Base-by-base conservation (phyloP, 2,797 vertebrate species). In the Lutjanus campechanus region DNA sequence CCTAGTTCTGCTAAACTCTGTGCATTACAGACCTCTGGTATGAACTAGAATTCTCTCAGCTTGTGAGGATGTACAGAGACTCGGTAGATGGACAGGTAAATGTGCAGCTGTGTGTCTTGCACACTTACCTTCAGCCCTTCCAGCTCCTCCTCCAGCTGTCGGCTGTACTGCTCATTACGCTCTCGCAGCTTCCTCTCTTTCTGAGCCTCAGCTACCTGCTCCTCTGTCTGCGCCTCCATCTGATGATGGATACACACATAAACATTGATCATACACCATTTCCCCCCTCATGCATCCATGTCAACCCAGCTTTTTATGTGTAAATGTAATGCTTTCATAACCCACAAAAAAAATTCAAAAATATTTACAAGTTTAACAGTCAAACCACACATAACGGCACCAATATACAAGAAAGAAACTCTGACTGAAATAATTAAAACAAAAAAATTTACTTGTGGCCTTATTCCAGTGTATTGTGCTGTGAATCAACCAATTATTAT, bases 181-280 rank as follows among this genome's bases (percentile, higher is more conserved):
- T 99, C 98, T 73, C 97, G 95, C 79, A 98, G 90, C 91, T 99
- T 99, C 91, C 96, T 96, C 94, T 99, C 98, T 90, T 99, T 99
- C 82, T 97, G 97, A 81, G 97, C 95, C 90, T 99, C 98, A 12
- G 95, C 97, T 20, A 93, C 77, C 85, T 96, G 94, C 65, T 98
- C 96, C 95, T 99, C 98, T 15, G 94, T 88, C 91, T 97, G 97
- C 40, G 95, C 94, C 94, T 99, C 98, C 95, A 98, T 95, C 98
- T 99, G 93, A 89, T 16, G 25, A 16, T 2, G 51, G 46, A 79
- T 15, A 53, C 1, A 82, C 8, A 58, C n/a, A 65, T 2, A n/a
- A 13, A n/a, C 29, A 13, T 8, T 29, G 1, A 43, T 29, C 11
- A 60, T 13, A 17, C 17, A 29, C 13, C 29, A 10, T 12, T 19